Percentiles rank a stretch among this genome's conserved stretches.
Evolutionary conservation across 2,888 invertebrate species (phyloP).

Genomic region (Macaria notata): DNA sequence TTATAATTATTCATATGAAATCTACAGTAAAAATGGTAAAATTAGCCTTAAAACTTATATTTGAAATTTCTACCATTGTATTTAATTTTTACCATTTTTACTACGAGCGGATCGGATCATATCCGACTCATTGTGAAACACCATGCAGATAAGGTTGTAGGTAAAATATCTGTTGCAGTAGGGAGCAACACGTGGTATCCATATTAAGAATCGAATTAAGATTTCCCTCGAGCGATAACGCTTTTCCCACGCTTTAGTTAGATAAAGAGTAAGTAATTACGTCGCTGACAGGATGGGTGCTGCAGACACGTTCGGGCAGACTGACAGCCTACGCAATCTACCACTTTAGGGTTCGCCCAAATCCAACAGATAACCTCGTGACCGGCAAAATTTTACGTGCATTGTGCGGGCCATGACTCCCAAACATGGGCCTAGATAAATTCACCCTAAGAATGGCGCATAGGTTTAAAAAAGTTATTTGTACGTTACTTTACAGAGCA

Average conservation of each 20-base stretch:
- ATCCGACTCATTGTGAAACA: no score
- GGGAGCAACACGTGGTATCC: slow-evolving; percentile 4
- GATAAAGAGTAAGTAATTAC: slow-evolving; percentile 29
- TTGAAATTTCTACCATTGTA: no score
- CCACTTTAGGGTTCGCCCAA: slow-evolving; percentile 17
- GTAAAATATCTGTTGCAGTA: no score
- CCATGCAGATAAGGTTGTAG: no score
- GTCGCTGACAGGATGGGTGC: slow-evolving; percentile 18
- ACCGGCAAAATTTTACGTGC: slow-evolving; percentile 12
- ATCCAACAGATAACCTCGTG: slow-evolving; percentile 22
- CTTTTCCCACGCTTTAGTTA: slow-evolving; percentile 18
- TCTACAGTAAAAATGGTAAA: no score
- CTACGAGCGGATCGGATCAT: no score
- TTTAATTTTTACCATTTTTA: no score
- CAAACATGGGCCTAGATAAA: slow-evolving; percentile 13
- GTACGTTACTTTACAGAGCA: slow-evolving; percentile 23
- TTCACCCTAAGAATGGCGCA: slow-evolving; percentile 1
- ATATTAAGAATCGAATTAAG: slow-evolving; percentile 24
- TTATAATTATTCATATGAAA: no score
- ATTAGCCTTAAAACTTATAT: no score
- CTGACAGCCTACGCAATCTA: slow-evolving; percentile 25
- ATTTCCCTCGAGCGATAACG: slow-evolving; percentile 22
- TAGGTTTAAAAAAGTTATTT: slow-evolving; percentile 13
- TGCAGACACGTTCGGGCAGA: slow-evolving; percentile 23
- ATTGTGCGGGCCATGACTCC: slow-evolving; percentile 1